Conservation (phyloP, 2,797 vertebrate genomes). For the Chiloscyllium punctatum region DNA sequence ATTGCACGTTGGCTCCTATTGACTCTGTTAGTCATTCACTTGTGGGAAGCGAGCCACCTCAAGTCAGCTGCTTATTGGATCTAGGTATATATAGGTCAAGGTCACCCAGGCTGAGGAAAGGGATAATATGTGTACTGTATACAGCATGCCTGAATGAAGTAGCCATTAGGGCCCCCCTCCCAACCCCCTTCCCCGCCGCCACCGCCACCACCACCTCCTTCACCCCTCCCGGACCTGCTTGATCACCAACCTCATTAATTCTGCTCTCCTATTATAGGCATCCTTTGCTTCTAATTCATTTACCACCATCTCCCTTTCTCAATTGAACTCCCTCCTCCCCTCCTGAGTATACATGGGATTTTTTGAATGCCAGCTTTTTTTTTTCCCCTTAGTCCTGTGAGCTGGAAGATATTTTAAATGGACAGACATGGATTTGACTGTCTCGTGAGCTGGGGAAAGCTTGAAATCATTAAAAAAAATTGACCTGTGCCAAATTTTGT, state of each 20-base stretch:
- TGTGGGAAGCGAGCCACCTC: background rate
- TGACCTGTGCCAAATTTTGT: background rate
- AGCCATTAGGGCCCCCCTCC: background rate
- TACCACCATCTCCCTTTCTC: background rate
- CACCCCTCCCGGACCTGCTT: background rate
- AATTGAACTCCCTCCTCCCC: background rate
- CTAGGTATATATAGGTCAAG: slow-evolving; percentile 17
- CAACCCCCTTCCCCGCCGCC: background rate
- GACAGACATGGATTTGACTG: background rate
- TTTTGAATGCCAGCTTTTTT: background rate
- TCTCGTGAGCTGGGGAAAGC: too few relatives aligned
- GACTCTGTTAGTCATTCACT: slow-evolving; percentile 35
- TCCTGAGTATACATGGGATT: background rate
- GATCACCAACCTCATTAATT: background rate
- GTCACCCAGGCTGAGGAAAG: background rate
- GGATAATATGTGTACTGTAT: background rate
- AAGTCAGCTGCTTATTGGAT: slow-evolving; percentile 23
- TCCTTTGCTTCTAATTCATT: background rate
- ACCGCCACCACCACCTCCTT: too few relatives aligned
- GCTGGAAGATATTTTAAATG: background rate
- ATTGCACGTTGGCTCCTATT: slow-evolving; percentile 3
- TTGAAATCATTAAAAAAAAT: too few relatives aligned
- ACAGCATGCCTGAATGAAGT: background rate
- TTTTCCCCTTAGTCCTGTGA: background rate
- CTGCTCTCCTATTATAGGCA: background rate